Evolutionary conservation across 2,797 vertebrate species (phyloP), one percentile per base, ranked within the genome.

Genomic region (Anas acuta): DNA sequence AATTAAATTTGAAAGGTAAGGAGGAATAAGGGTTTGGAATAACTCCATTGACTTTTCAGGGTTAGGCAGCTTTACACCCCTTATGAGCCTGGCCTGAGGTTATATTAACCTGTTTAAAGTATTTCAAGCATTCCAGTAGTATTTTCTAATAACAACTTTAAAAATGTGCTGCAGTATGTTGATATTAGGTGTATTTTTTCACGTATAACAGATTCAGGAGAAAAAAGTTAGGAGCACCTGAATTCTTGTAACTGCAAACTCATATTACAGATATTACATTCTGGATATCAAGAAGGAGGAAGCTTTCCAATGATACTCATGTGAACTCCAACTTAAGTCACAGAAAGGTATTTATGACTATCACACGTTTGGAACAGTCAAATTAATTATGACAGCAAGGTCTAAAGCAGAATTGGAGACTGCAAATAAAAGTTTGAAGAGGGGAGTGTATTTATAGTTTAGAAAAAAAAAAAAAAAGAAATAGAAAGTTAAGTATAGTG

Each of bases 351-450:
- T 49, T 81, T 93, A 67, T 90, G 86, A 51, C 69, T 75, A 65
- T 62, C 49, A 89, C 69, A 85, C 39, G 28, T 87, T 93, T 56
- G 74, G 37, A 90, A 86, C 16, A 92, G 58, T 37, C 37, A 91
- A 93, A 87, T 79, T 91, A 72, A 91, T 91, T 74, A 60, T 43
- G 64, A 84, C 20, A 85, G 84, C 47, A 69, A 84, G n/a, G 6
- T 61, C 18, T 60, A 87, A 92, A 91, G 32, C 69, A 84, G 87
- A 78, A 90, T 14, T 64, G 56, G 33, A 87, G 54, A 72, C 57
- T 76, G 19, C 10, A 92, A 72, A 80, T 56, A 73, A 70, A 87
- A 23, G 33, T 22, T 35, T 80, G 43, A 77, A 90, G 45, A 90
- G 7, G 5, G 21, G 41, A 16, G 2, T 21, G 47, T 20, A 15